A percentile compares a stretch with the other conserved stretches of the same genome.
Conservation (phyloP, 35 echinoderm and acorn worm species). For the Apostichopus parvimensis region DNA sequence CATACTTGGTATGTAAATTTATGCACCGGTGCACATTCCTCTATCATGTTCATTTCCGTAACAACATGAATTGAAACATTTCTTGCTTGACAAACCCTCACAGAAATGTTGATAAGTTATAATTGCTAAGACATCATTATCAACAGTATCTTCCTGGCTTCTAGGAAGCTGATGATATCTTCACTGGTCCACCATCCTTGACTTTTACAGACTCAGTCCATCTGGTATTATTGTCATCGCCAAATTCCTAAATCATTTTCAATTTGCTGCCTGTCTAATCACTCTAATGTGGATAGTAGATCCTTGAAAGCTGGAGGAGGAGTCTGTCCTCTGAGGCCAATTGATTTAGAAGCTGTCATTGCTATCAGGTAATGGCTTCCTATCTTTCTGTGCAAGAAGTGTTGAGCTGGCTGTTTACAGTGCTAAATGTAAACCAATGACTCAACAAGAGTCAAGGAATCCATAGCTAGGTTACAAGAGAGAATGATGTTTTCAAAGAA, state of each 20-base stretch:
- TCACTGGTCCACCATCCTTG: background rate
- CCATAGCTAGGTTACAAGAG: background rate
- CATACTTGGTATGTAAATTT: too few relatives aligned
- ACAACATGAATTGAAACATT: too few relatives aligned
- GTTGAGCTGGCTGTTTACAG: slow-evolving; percentile 5
- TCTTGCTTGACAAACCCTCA: too few relatives aligned
- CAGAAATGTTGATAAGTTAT: too few relatives aligned
- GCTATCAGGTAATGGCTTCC: slow-evolving; percentile 4
- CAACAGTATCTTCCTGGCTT: too few relatives aligned
- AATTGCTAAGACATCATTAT: too few relatives aligned
- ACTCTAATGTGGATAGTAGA: background rate
- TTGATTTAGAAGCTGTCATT: slow-evolving; percentile 37
- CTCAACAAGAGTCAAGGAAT: background rate
- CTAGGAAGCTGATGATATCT: too few relatives aligned
- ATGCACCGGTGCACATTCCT: too few relatives aligned
- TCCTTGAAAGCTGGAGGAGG: background rate
- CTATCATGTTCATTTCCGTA: too few relatives aligned
- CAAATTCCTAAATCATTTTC: slow-evolving; percentile 17
- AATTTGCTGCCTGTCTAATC: slow-evolving; percentile 25
- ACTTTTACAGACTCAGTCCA: too few relatives aligned
- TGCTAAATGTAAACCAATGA: slow-evolving; percentile 14
- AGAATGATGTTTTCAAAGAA: too few relatives aligned
- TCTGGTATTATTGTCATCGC: background rate
- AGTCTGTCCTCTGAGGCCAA: background rate
- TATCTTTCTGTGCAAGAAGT: background rate